Conservation (phyloP, 2,797 vertebrate genomes). For the Euphonia xanthogaster region DNA sequence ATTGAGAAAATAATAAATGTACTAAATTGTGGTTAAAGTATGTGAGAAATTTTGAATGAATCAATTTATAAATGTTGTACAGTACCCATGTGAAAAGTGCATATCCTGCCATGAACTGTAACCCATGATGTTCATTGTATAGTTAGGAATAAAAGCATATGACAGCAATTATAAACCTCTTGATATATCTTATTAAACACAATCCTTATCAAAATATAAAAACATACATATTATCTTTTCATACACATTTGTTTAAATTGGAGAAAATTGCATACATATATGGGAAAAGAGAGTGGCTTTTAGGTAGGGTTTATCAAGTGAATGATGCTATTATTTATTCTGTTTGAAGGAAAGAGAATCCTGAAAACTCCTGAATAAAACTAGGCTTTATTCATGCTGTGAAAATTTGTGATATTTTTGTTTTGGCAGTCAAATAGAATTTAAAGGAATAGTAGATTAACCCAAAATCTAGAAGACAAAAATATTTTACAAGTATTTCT, state of each 20-base stretch:
- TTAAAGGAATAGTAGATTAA: neutral
- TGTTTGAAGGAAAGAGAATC: neutral
- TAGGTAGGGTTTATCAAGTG: neutral
- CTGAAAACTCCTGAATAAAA: neutral
- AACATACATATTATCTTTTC: neutral
- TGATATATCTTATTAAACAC: neutral
- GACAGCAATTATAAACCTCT: neutral
- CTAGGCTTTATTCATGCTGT: neutral
- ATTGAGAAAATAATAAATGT: neutral
- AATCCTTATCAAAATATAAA: neutral
- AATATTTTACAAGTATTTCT: neutral
- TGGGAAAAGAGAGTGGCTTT: neutral
- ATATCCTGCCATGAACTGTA: neutral
- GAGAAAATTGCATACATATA: neutral
- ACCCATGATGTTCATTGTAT: neutral
- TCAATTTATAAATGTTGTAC: neutral
- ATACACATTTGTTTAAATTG: neutral
- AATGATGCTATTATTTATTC: neutral
- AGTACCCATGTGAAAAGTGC: neutral
- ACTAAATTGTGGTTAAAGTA: neutral
- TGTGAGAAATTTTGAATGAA: neutral
- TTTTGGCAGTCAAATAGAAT: neutral
- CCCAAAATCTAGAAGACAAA: neutral
- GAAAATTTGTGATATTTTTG: neutral
- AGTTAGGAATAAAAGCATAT: neutral